phyloP scores from a whole-genome alignment of 2,888 invertebrate species.

The Baccha elongata region DNA sequence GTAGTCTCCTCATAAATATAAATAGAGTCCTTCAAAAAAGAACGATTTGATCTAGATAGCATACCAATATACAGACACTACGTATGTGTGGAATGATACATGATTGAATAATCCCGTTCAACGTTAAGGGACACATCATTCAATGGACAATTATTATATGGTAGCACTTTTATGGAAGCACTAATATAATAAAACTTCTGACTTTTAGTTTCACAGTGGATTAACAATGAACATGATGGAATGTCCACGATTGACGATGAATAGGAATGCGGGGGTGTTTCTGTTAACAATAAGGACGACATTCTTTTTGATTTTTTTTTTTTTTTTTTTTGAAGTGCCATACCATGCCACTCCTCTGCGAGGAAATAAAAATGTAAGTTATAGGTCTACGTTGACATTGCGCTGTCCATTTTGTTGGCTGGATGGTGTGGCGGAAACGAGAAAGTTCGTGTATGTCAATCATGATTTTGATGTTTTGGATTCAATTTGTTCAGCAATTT shows the following conservation, averaged over 20 bases:
- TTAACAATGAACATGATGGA: slow-evolving; percentile 44
- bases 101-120: slow-evolving; percentile 40
- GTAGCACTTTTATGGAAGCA: slow-evolving; percentile 69
- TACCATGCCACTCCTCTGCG: background rate
- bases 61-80: background rate
- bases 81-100: background rate
- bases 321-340: background rate
- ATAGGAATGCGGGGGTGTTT: background rate
- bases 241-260: background rate
- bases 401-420: background rate
- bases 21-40: slow-evolving; percentile 50
- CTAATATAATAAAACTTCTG: slow-evolving; percentile 65
- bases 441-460: slow-evolving; percentile 52
- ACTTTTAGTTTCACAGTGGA: slow-evolving; percentile 67
- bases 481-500: slow-evolving; percentile 67
- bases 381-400: slow-evolving; percentile 15
- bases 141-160: slow-evolving; percentile 69
- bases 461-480: slow-evolving; percentile 61
- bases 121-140: slow-evolving; percentile 63
- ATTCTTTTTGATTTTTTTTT: background rate
- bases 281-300: slow-evolving; percentile 28
- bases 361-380: slow-evolving; percentile 22
- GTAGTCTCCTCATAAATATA: slow-evolving; percentile 62
- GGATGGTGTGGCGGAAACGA: background rate
- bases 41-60: background rate